Evolutionary conservation across 1,140 invertebrate genomes (phyloP), one percentile per base, ranked within the genome.

Genomic region (Cataglyphis hispanica): DNA sequence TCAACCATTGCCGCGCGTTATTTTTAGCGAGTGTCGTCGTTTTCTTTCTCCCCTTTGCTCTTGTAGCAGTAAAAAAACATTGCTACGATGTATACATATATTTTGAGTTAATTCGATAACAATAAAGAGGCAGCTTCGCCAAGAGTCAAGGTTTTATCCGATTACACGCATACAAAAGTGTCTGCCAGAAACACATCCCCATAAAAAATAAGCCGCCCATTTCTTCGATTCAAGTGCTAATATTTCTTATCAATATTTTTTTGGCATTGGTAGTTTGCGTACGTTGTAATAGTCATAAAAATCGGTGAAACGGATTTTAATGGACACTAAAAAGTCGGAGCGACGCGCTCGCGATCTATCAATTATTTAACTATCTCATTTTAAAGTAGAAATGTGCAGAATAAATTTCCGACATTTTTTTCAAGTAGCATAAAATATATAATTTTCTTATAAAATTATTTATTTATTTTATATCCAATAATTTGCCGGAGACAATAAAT

Each of bases 1-100:
- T 86, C 80, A 87, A 90, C 80, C 88, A 85, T 90, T 87, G 46
- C 63, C 31, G 34, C 11, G 19, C 56, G 46, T 66, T 31, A 67
- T 66, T n/a, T 66, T 74, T 72, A 72, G 50, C 80, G 61, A 56
- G 34, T 66, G 16, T 78, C 19, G 43, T 3, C n/a, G 8, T 40
- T 66, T 31, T 16, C n/a, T 64, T 10, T 60, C 19, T 43, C 1
- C 3, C 27, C 13, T 2, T 3, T 37, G 16, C 31, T 67, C 10
- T 56, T 8, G 5, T 6, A 3, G 64, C n/a, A 50, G 37, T 34
- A 40, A 25, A 80, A 25, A 80, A 56, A 66, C 66, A 77, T 37
- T 34, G 8, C 76, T 27, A 53, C 25, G 31, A 64, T 10, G 8
- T 50, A 50, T 46, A 46, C 19, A 50, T 1, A 50, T 50, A 50